phyloP scores from a whole-genome alignment of 2,113 vertebrate genomes.

The Pycnonotus jocosus region DNA sequence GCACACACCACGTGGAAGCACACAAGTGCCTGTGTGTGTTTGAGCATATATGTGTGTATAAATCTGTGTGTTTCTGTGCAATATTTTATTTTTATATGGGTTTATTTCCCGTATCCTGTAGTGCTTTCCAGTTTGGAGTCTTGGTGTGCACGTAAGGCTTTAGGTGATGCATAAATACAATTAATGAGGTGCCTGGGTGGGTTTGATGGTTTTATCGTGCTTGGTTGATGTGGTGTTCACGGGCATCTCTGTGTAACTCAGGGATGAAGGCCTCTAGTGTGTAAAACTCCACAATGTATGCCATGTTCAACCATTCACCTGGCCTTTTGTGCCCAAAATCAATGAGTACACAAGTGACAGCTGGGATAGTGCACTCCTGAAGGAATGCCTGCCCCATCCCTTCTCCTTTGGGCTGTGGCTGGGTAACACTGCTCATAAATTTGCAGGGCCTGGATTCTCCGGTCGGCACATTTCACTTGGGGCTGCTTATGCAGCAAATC shows the following conservation, averaged over 20 bases:
- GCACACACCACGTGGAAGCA: not conserved
- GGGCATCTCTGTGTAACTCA: not conserved
- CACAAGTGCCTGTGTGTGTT: not conserved
- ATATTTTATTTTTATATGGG: not conserved
- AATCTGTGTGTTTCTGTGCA: not conserved
- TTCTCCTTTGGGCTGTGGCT: not conserved
- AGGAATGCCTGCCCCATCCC: not conserved
- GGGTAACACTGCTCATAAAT: not conserved
- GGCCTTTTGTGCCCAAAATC: not conserved
- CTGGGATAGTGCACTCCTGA: not conserved
- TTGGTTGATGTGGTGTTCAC: not conserved
- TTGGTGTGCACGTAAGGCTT: not conserved
- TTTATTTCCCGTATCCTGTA: not conserved
- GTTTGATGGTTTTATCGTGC: not conserved
- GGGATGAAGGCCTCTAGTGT: not conserved
- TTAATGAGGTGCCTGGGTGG: not conserved
- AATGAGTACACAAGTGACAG: not conserved
- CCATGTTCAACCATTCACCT: not conserved
- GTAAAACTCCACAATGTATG: not conserved
- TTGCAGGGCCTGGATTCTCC: not conserved
- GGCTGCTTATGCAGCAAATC: conserved; percentile 41
- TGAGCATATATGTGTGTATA: not conserved
- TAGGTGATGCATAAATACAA: not conserved
- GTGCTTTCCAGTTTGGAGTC: not conserved
- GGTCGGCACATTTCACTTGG: not conserved